phyloP scores from a whole-genome alignment of 2,797 vertebrate genomes.

The Jordanella pulchra region DNA sequence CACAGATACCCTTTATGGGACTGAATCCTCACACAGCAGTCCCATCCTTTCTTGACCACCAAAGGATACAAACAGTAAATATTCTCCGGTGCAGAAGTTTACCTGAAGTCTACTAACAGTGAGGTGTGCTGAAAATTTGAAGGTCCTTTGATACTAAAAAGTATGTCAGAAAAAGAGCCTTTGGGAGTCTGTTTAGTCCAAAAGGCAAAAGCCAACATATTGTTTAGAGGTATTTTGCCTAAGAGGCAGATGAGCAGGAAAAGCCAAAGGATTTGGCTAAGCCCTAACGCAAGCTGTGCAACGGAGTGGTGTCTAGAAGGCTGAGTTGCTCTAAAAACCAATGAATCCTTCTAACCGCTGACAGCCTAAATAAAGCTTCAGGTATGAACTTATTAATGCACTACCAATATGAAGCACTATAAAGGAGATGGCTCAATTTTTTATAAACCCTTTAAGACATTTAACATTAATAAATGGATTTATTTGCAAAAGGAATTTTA shows the following conservation, averaged over 20 bases:
- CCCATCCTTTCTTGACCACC: not conserved
- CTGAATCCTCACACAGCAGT: not conserved
- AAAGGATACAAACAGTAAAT: not conserved
- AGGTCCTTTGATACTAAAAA: not conserved
- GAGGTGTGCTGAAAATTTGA: not conserved
- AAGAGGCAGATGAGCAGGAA: not conserved
- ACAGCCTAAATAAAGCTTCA: not conserved
- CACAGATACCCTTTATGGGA: not conserved
- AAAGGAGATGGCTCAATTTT: not conserved
- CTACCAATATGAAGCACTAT: not conserved
- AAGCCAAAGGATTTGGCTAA: constrained; percentile 11
- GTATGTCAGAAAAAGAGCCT: too few relatives aligned
- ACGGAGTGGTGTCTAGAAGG: constrained; percentile 1
- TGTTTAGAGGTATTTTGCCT: constrained; percentile 9
- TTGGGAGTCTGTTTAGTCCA: not conserved
- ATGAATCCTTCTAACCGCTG: not conserved
- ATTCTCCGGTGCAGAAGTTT: not conserved
- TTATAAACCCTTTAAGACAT: not conserved
- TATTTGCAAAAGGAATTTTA: not conserved
- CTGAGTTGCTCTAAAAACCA: not conserved
- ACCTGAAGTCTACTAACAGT: not conserved
- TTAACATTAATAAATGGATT: too few relatives aligned
- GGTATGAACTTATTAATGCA: not conserved
- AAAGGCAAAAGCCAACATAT: constrained; percentile 4
- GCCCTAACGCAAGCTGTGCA: constrained; percentile 7